phyloP scores from a whole-genome alignment of 1,140 invertebrate genomes.

The Zaprionus vittiger region DNA sequence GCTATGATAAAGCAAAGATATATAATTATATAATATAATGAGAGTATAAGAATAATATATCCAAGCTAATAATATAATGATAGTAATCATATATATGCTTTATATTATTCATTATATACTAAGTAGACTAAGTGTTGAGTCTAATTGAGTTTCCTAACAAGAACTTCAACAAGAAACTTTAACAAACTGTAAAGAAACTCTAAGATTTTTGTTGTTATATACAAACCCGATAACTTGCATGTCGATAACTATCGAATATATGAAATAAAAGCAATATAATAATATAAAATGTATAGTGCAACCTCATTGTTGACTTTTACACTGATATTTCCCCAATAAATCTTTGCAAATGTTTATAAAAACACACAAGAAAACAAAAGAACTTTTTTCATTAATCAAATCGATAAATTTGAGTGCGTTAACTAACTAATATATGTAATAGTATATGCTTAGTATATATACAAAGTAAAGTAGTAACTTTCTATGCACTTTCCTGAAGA shows the following conservation, averaged over 20 bases:
- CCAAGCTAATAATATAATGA: neutral
- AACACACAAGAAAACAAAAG: neutral
- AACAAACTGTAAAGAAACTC: no score
- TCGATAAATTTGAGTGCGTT: neutral
- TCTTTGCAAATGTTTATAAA: neutral
- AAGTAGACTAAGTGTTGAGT: neutral
- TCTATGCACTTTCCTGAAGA: no score
- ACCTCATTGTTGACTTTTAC: no score
- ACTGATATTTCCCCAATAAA: rapidly evolving
- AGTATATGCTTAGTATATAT: no score
- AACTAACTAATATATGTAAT: neutral
- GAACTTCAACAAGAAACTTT: no score
- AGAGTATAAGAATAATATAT: neutral
- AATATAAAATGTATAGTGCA: rapidly evolving
- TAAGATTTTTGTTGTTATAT: neutral
- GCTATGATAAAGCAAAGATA: neutral
- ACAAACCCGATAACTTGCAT: neutral
- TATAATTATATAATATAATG: neutral
- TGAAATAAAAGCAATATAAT: no score
- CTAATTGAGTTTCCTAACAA: neutral
- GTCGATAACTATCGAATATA: no score
- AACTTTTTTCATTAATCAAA: neutral
- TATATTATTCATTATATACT: neutral
- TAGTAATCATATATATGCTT: neutral
- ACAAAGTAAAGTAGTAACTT: no score